These are phyloP conservation scores for Thumatha senex DNA, from an alignment of 2,888 invertebrate genomes.

Conservation along the genomic window DNA sequence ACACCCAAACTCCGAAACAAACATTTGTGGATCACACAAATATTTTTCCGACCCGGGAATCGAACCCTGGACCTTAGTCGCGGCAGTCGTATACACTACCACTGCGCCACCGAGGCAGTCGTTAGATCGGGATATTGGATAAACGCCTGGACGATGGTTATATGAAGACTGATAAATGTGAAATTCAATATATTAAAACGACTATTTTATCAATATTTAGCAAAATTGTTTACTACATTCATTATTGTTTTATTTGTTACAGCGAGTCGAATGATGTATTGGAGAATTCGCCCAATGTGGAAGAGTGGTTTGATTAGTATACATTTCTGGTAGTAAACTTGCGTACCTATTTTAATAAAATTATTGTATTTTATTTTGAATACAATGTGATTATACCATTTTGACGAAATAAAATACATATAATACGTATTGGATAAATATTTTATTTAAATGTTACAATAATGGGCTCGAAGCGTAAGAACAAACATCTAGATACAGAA, in stretches of 20 bases:
- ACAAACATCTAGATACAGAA: constrained; percentile 69
- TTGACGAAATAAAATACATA: constrained; percentile 44
- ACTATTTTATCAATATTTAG: no score
- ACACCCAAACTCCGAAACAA: no score
- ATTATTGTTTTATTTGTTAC: constrained; percentile 57
- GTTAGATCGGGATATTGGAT: no score
- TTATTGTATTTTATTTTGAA: constrained; percentile 2
- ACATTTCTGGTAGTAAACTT: constrained; percentile 8
- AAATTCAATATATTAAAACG: no score
- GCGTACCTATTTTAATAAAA: constrained; percentile 23
- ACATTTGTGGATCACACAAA: no score
- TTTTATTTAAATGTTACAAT: constrained; percentile 79
- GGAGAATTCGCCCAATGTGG: constrained; percentile 93
- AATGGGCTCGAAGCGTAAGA: constrained; percentile 72
- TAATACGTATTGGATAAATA: constrained; percentile 75
- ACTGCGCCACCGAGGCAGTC: no score
- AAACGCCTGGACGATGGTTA: no score
- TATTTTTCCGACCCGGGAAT: no score
- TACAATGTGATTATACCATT: neutral
- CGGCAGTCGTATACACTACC: no score
- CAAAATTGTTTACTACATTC: neutral
- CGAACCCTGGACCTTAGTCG: no score
- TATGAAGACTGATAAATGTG: no score
- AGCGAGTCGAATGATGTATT: constrained; percentile 93
- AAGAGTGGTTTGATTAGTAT: constrained; percentile 87